Base-by-base conservation (phyloP, 1,140 invertebrate genomes). In the Popillia japonica region DNA sequence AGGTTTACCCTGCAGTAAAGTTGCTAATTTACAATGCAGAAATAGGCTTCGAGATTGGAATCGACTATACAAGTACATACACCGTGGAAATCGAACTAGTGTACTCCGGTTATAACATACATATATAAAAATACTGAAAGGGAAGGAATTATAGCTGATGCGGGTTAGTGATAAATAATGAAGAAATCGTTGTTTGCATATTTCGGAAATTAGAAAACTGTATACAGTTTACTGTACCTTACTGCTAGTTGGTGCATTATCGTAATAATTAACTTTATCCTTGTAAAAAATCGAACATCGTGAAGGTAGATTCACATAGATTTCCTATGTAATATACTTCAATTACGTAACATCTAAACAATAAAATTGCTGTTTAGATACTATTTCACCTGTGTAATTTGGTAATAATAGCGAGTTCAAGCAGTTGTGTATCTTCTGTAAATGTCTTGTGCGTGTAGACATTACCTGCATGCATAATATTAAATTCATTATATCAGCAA, bases 321-420 rank as follows among this genome's bases (percentile, higher is more conserved):
- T 68, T 68, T 23, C 27, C 6, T 14, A 48, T 48, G 8, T 14
- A 68, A 0, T 20, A 34, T 22, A 34, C 61, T 7, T 22, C 20
- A 3, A 27, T 68, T 68, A 9, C 22, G 27, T 20, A 68, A 68
- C 22, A 68, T 68, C 20, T 68, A 68, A 64, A 68, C 61, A 68
- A 68, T 68, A 68, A 68, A 68, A 68, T 68, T 68, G 27, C 61
- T 68, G 14, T 34, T 68, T 68, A 68, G 27, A 34, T 34, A 34
- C 27, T 34, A 34, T 34, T 34, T 34, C 4, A 4, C 27, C 27
- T 34, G 27, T 34, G 27, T 34, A 34, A 34, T 34, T 34, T 34
- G 27, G 27, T 34, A 34, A 34, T 34, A 34, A 34, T 34, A 34
- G 27, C 27, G 27, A 34, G 27, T 34, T 34, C 27, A 34, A 34